Percentiles rank a stretch among this genome's conserved stretches.
Evolutionary conservation across 2,113 vertebrate species (phyloP).

Genomic region (Athene cunicularia): DNA sequence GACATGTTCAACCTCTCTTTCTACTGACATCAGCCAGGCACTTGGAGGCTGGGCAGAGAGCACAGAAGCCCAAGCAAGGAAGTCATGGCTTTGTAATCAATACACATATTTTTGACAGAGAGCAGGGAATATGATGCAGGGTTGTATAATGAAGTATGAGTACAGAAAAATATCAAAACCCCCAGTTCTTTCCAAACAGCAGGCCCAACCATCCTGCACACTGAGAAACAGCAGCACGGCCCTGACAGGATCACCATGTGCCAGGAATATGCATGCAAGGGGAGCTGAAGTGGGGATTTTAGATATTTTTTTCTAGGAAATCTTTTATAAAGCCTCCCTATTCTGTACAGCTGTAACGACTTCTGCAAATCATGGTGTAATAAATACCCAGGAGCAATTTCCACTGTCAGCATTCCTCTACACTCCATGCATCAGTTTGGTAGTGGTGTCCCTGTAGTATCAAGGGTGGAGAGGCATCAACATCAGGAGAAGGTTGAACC

Average conservation of each 20-base stretch:
- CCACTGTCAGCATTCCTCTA: neutral
- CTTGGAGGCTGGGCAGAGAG: neutral
- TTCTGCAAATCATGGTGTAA: neutral
- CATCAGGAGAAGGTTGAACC: neutral
- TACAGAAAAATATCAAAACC: neutral
- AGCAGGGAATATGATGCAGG: rapidly evolving
- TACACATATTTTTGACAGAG: neutral
- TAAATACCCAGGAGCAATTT: neutral
- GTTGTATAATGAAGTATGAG: neutral
- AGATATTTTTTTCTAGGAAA: neutral
- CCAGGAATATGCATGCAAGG: neutral
- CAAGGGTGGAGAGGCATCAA: neutral
- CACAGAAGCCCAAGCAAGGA: neutral
- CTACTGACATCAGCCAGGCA: neutral
- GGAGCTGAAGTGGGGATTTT: neutral
- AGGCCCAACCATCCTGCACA: neutral
- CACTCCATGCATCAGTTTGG: neutral
- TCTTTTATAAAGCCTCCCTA: neutral
- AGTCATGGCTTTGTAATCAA: neutral
- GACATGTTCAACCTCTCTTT: neutral
- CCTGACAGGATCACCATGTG: neutral
- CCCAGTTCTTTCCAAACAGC: neutral
- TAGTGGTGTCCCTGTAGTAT: neutral
- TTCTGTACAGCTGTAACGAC: neutral
- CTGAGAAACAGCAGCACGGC: rapidly evolving